phyloP scores from a whole-genome alignment of 2,113 vertebrate species.

The Gobius niger region DNA sequence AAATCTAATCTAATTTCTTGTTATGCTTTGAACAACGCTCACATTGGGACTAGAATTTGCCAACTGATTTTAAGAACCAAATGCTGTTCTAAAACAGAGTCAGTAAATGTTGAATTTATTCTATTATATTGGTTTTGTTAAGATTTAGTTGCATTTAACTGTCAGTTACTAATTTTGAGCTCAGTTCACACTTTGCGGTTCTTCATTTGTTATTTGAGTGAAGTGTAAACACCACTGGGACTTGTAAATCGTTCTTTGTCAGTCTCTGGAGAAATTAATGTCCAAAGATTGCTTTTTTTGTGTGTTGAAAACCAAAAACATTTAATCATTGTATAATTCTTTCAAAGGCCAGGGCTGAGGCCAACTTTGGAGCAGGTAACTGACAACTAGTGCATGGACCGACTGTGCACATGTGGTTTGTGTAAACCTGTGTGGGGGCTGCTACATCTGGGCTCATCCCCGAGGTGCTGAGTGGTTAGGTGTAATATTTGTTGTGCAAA shows the following conservation, averaged over 20 bases:
- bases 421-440: not conserved
- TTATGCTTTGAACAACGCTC: too few species aligned
- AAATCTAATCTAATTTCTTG: too few species aligned
- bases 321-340: not conserved
- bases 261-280: not conserved
- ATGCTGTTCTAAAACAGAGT: not conserved
- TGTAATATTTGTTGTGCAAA: constrained; percentile 41
- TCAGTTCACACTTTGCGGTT: not conserved
- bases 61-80: not conserved
- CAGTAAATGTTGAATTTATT: not conserved
- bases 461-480: constrained; percentile 13
- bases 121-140: not conserved
- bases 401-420: not conserved
- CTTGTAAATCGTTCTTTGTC: not conserved
- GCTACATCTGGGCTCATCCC: constrained; percentile 5
- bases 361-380: not conserved
- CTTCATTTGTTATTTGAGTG: not conserved
- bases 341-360: not conserved
- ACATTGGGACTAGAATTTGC: too few species aligned
- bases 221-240: not conserved
- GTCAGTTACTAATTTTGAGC: not conserved
- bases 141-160: not conserved
- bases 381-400: not conserved
- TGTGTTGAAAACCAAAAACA: not conserved
- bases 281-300: not conserved